Conservation (phyloP, 2,113 vertebrate species). For the Emydocephalus ijimae region DNA sequence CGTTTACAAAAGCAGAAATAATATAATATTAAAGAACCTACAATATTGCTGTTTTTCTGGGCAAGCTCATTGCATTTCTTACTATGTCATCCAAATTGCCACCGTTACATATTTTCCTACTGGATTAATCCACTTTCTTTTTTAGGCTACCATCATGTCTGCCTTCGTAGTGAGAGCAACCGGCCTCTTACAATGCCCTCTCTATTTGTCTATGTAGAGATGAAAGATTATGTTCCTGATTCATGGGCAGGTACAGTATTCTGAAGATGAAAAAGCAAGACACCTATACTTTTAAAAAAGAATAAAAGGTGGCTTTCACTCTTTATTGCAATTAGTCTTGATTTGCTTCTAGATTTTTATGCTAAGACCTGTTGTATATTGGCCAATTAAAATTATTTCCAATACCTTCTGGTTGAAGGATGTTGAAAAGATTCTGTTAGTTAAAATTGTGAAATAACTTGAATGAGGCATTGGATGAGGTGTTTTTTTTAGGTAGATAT, state of each 20-base stretch:
- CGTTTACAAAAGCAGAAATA: not conserved
- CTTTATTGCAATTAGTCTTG: not conserved
- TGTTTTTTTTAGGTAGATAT: not conserved
- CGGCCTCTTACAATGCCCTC: constrained; percentile 89
- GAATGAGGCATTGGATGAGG: not conserved
- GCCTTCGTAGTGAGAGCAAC: constrained; percentile 90
- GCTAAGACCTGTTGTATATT: not conserved
- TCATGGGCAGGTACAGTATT: constrained; percentile 84
- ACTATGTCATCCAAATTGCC: not conserved
- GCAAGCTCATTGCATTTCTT: not conserved
- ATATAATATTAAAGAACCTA: not conserved
- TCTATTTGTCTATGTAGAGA: constrained; percentile 89
- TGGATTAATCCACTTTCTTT: constrained; percentile 18
- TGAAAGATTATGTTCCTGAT: constrained; percentile 96
- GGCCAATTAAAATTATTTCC: not conserved
- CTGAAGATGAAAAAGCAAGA: rapidly evolving
- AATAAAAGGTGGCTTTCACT: not conserved
- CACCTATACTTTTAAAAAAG: not conserved
- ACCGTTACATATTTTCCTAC: not conserved
- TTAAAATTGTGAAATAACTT: not conserved
- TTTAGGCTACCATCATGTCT: constrained; percentile 91
- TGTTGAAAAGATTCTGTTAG: not conserved
- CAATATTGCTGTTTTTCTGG: not conserved
- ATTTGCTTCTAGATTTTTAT: not conserved
- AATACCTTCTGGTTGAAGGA: not conserved